phyloP scores from a whole-genome alignment of 2,797 vertebrate genomes.

The Scomberomorus guttatus region DNA sequence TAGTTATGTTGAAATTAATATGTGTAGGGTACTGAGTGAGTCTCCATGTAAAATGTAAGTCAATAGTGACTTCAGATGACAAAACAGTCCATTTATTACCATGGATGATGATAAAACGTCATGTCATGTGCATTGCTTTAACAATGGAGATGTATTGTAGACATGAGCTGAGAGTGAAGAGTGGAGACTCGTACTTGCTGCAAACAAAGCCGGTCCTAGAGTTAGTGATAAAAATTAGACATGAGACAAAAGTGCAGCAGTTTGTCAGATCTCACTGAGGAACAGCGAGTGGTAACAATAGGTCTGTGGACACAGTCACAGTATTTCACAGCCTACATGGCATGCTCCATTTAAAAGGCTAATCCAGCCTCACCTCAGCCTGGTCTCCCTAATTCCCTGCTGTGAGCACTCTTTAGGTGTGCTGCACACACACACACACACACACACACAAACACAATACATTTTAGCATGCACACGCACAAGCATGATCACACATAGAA shows the following conservation, averaged over 20 bases:
- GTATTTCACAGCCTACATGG: constrained; percentile 34
- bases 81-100: constrained; percentile 21
- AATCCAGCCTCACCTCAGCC: constrained; percentile 55
- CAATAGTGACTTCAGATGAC: constrained; percentile 9
- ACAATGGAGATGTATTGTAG: constrained; percentile 23
- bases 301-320: constrained; percentile 32
- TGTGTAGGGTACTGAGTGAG: neutral
- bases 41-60: constrained; percentile 34
- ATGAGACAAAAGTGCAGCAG: constrained; percentile 16
- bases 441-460: constrained; percentile 19
- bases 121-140: constrained; percentile 19
- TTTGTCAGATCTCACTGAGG: neutral
- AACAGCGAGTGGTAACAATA: constrained; percentile 27
- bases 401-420: constrained; percentile 33
- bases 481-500: constrained; percentile 33
- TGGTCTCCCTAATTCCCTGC: constrained; percentile 39
- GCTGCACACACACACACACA: neutral
- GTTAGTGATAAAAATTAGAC: constrained; percentile 20
- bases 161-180: constrained; percentile 14
- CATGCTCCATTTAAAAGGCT: constrained; percentile 58
- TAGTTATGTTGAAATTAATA: constrained; percentile 37
- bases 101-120: constrained; percentile 20
- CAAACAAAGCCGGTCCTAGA: constrained; percentile 21
- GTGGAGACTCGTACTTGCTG: neutral
- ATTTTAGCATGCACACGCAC: constrained; percentile 12